Evolutionary conservation across 2,888 invertebrate genomes (phyloP).

Genomic region (Parelbella ahira): DNA sequence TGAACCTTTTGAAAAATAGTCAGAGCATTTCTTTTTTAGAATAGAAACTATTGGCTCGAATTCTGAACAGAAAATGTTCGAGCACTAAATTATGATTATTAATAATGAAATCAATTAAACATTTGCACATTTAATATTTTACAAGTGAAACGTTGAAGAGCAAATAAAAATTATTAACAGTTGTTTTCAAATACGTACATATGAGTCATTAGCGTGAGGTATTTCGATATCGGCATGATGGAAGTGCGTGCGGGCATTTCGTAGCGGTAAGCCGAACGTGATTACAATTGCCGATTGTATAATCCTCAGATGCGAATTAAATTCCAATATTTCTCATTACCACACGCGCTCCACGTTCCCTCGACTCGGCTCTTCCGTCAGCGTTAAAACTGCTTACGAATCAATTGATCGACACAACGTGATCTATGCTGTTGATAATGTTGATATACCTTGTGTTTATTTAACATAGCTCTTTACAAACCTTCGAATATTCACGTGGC

Average conservation of each 20-base stretch:
- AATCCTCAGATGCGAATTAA: conserved; percentile 12
- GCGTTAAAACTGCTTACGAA: conserved; percentile 11
- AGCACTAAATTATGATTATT: no score
- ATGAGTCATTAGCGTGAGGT: conserved; percentile 1
- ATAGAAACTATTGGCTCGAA: no score
- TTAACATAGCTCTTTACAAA: background rate
- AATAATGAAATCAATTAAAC: no score
- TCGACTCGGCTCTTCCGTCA: no score
- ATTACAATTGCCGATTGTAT: conserved; percentile 15
- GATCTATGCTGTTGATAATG: conserved; percentile 16
- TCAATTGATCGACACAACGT: conserved; percentile 20
- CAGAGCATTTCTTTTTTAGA: no score
- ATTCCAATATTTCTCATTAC: conserved; percentile 16
- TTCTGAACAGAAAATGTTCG: no score
- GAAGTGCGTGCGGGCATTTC: conserved; percentile 15
- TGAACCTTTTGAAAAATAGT: no score
- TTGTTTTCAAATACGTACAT: background rate
- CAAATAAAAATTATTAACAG: no score
- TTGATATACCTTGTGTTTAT: conserved; percentile 1
- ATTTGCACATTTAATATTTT: no score
- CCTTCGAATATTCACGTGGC: background rate
- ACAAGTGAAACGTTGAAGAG: no score
- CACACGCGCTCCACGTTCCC: conserved; percentile 35
- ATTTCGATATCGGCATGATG: conserved; percentile 11
- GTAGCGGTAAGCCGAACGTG: conserved; percentile 20